Evolutionary conservation across 2,888 invertebrate species (phyloP).

Genomic region (Julus scandinavius): DNA sequence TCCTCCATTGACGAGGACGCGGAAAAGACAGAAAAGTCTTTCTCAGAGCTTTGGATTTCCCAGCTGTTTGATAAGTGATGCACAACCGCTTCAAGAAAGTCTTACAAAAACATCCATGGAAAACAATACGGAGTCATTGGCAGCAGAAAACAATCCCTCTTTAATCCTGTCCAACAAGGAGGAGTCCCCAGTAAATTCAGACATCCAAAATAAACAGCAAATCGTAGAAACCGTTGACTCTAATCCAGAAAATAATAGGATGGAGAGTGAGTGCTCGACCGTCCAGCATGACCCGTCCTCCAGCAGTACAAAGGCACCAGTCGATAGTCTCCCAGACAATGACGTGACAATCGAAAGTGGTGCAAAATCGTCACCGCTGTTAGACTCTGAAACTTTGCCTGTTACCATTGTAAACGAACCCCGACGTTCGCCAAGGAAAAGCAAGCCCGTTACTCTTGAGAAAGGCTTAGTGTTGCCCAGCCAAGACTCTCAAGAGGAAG

Average conservation of each 20-base stretch:
- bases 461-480: neutral
- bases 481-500: neutral
- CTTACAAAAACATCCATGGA: too few relatives aligned
- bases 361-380: neutral
- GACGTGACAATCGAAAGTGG: neutral
- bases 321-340: neutral
- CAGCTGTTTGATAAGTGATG: neutral
- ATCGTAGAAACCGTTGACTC: too few relatives aligned
- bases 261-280: too few relatives aligned
- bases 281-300: neutral
- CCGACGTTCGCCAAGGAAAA: neutral
- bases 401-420: neutral
- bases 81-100: neutral
- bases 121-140: neutral
- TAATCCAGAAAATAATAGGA: too few relatives aligned
- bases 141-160: neutral
- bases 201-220: neutral
- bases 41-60: neutral
- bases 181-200: neutral
- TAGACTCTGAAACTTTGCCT: neutral
- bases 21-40: neutral
- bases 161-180: neutral
- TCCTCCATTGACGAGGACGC: neutral
- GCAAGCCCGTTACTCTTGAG: neutral
- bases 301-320: neutral